Evolutionary conservation across 2,797 vertebrate genomes (phyloP).

Genomic region (Sebastes elongatus): DNA sequence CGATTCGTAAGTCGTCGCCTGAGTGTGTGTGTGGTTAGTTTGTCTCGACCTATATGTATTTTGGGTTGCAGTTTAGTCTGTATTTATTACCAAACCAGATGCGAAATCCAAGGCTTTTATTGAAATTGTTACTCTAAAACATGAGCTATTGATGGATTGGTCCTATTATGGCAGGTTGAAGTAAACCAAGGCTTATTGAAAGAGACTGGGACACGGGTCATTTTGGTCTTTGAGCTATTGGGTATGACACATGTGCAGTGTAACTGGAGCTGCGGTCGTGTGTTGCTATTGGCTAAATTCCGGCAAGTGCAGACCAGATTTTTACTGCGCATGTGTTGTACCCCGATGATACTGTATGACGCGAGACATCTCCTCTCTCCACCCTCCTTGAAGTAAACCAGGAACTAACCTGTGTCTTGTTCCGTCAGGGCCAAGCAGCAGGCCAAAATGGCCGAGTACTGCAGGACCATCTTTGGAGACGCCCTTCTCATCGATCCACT

Average conservation of each 20-base stretch:
- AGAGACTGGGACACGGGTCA: no score
- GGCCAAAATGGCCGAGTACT: conserved; percentile 94
- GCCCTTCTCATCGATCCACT: conserved; percentile 90
- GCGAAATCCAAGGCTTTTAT: background rate
- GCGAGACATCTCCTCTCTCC: no score
- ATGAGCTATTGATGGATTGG: no score
- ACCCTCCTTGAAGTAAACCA: background rate
- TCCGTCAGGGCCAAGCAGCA: conserved; percentile 88
- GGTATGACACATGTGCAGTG: no score
- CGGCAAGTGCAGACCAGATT: no score
- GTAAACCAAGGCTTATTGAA: background rate
- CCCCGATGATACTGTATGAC: no score
- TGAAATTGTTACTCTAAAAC: no score
- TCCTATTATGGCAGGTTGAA: background rate
- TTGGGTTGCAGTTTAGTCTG: background rate
- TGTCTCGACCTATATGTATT: background rate
- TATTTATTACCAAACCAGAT: background rate
- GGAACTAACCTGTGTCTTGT: background rate
- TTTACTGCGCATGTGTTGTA: background rate
- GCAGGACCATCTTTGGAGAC: conserved; percentile 90
- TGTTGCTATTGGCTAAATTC: no score
- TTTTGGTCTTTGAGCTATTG: no score
- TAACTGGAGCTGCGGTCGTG: no score
- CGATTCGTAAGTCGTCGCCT: conserved; percentile 87
- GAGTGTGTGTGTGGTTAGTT: background rate